phyloP scores from a whole-genome alignment of 2,797 vertebrate species.

The Phoebastria nigripes region DNA sequence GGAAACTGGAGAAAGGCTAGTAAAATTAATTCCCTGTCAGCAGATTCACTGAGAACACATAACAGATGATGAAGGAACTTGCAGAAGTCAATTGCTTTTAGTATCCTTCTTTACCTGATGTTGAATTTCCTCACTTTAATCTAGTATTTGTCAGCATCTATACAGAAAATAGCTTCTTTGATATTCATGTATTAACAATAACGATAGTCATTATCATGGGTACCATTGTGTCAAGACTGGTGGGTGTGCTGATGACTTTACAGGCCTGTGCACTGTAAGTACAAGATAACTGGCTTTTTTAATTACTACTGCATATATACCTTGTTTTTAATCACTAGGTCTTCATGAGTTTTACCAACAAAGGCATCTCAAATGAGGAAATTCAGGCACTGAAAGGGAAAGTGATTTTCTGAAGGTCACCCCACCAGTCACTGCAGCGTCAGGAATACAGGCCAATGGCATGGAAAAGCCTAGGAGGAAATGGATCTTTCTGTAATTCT shows the following conservation, averaged over 20 bases:
- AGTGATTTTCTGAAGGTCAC: background rate
- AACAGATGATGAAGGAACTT: background rate
- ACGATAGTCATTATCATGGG: background rate
- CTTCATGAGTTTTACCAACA: background rate
- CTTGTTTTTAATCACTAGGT: background rate
- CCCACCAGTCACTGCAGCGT: background rate
- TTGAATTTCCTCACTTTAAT: background rate
- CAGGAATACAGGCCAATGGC: background rate
- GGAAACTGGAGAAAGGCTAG: background rate
- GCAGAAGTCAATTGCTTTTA: background rate
- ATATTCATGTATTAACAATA: background rate
- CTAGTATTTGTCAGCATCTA: background rate
- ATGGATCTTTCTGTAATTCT: background rate
- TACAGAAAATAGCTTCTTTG: background rate
- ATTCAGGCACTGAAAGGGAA: background rate
- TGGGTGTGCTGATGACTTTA: background rate
- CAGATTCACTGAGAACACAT: background rate
- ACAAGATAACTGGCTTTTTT: background rate
- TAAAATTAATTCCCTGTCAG: background rate
- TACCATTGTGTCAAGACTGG: background rate
- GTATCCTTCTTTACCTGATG: background rate
- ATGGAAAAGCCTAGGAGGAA: slow-evolving; percentile 5
- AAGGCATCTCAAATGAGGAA: background rate
- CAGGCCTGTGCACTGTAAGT: background rate
- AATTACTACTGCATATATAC: background rate